phyloP scores from a whole-genome alignment of 2,888 invertebrate genomes.

The Anorthoa munda region DNA sequence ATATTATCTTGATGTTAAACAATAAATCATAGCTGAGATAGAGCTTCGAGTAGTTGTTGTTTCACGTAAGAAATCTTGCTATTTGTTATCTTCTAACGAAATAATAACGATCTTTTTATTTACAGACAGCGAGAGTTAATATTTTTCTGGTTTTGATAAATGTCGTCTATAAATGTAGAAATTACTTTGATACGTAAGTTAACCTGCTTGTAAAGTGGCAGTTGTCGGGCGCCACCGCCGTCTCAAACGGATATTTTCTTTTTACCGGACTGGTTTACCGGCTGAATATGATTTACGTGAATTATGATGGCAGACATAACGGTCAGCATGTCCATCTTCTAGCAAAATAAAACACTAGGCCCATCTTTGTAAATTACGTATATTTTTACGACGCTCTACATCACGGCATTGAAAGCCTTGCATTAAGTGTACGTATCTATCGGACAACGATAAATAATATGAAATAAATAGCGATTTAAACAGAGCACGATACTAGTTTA shows the following conservation, averaged over 20 bases:
- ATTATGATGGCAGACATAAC: slow-evolving; percentile 77
- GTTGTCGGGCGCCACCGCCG: slow-evolving; percentile 59
- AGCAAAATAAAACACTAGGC: slow-evolving; percentile 63
- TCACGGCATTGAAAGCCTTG: slow-evolving; percentile 66
- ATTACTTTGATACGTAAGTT: slow-evolving; percentile 27
- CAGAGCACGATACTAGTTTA: slow-evolving; percentile 82
- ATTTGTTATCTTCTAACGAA: slow-evolving; percentile 42
- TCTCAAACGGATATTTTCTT: slow-evolving; percentile 67
- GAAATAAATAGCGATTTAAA: slow-evolving; percentile 84
- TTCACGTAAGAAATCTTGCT: slow-evolving; percentile 31
- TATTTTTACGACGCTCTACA: slow-evolving; percentile 68
- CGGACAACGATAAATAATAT: slow-evolving; percentile 73
- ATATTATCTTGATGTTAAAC: slow-evolving; percentile 75
- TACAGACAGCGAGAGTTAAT: slow-evolving; percentile 16
- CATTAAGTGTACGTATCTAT: slow-evolving; percentile 68
- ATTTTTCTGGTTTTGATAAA: slow-evolving; percentile 38
- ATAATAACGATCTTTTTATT: slow-evolving; percentile 47
- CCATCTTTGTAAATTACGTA: slow-evolving; percentile 64
- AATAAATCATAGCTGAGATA: slow-evolving; percentile 83
- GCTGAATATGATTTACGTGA: slow-evolving; percentile 74
- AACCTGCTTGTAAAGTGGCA: slow-evolving; percentile 56
- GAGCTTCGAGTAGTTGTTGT: slow-evolving; percentile 72
- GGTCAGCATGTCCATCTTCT: slow-evolving; percentile 66
- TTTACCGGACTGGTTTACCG: slow-evolving; percentile 74
- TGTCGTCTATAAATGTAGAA: slow-evolving; percentile 22